These are phyloP conservation scores for Mixornis gularis DNA, from an alignment of 2,113 vertebrate species.

Conservation along the genomic window DNA sequence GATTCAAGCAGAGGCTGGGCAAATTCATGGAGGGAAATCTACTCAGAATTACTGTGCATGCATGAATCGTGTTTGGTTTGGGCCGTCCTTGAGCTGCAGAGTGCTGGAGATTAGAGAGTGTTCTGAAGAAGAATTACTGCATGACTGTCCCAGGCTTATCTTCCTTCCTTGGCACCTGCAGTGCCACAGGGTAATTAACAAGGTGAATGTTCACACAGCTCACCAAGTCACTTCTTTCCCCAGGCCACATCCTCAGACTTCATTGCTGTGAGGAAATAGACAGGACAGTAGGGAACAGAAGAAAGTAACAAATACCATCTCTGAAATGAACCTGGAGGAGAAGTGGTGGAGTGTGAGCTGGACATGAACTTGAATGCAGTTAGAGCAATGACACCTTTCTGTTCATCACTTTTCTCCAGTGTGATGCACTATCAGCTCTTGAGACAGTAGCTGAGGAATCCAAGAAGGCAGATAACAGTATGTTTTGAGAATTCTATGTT, in stretches of 20 bases:
- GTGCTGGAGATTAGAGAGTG: neutral
- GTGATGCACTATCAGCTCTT: neutral
- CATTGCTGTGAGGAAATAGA: neutral
- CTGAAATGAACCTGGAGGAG: neutral
- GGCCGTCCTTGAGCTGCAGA: neutral
- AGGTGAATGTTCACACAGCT: neutral
- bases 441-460: neutral
- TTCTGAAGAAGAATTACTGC: neutral
- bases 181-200: neutral
- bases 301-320: neutral
- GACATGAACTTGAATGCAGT: neutral
- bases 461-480: neutral
- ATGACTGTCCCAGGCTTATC: neutral
- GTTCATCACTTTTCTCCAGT: neutral
- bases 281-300: neutral
- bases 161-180: neutral
- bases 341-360: neutral
- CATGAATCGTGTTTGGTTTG: neutral
- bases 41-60: neutral
- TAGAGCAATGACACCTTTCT: neutral
- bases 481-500: neutral
- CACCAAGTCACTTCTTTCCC: neutral
- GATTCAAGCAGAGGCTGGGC: neutral
- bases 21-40: neutral
- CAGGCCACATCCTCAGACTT: neutral